A percentile compares a stretch with the other conserved stretches of the same genome.
Conservation (phyloP, 2,888 invertebrate genomes). For the Chaetoderma sp. region DNA sequence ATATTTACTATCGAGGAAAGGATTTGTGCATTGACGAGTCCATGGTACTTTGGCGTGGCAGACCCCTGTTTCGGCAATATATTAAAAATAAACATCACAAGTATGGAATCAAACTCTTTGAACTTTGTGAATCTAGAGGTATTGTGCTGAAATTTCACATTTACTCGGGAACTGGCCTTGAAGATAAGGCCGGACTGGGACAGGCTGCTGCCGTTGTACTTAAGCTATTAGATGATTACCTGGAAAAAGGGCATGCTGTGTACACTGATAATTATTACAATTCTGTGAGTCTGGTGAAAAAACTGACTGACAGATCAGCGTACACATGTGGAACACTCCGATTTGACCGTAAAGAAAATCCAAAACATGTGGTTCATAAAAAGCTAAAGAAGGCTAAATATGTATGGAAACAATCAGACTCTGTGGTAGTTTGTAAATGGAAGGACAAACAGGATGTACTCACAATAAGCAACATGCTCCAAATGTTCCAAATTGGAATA, state of each 20-base stretch:
- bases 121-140: conserved; percentile 21
- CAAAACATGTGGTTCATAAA: conserved; percentile 20
- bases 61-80: conserved; percentile 19
- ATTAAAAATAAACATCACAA: conserved; percentile 19
- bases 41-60: conserved; percentile 25
- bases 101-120: conserved; percentile 23
- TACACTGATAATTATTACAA: conserved; percentile 26
- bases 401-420: conserved; percentile 16
- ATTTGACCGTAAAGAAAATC: conserved; percentile 15
- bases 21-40: conserved; percentile 24
- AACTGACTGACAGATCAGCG: conserved; percentile 1
- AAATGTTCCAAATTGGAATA: conserved; percentile 16
- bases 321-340: conserved; percentile 22
- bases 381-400: conserved; percentile 27
- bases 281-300: conserved; percentile 15
- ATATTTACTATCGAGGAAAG: conserved; percentile 11
- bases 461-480: conserved; percentile 23
- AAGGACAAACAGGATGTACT: conserved; percentile 26
- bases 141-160: conserved; percentile 6
- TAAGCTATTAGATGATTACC: neutral
- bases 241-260: conserved; percentile 17
- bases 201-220: conserved; percentile 19
- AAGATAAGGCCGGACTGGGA: neutral
- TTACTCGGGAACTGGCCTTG: neutral
- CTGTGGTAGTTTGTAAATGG: conserved; percentile 24